Percentiles rank a stretch among this genome's conserved stretches.
Conservation (phyloP, 2,797 vertebrate genomes). For the Micrastur ruficollis region DNA sequence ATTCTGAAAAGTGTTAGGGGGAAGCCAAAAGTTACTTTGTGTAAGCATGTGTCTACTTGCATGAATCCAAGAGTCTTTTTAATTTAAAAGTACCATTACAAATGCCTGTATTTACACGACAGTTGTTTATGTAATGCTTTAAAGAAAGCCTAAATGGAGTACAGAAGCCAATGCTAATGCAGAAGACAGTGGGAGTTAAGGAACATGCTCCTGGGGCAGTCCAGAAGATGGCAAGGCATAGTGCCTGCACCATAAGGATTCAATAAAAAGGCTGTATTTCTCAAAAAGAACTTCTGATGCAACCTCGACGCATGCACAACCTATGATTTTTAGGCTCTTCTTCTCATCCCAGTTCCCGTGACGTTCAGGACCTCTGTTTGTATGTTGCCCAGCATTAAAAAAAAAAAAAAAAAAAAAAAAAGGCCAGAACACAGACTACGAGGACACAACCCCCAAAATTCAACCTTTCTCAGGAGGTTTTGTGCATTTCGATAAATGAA, state of each 20-base stretch:
- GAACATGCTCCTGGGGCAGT: background rate
- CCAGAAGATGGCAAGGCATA: background rate
- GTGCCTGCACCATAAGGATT: background rate
- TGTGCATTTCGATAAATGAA: background rate
- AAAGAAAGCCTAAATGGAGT: conserved; percentile 39
- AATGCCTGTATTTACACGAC: conserved; percentile 52
- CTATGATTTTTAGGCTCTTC: background rate
- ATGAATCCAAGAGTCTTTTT: conserved; percentile 45
- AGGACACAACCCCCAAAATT: background rate
- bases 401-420: background rate
- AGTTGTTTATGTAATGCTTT: conserved; percentile 61
- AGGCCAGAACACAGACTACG: background rate
- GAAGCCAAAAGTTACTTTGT: conserved; percentile 65
- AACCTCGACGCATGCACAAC: background rate
- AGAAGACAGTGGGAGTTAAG: conserved; percentile 36
- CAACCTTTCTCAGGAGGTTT: background rate
- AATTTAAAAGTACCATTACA: conserved; percentile 61
- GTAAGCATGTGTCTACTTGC: conserved; percentile 54
- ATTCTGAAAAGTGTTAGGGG: conserved; percentile 42
- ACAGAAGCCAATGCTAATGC: conserved; percentile 49
- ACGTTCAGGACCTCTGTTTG: background rate
- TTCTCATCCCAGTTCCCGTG: background rate
- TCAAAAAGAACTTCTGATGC: background rate
- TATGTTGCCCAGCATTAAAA: background rate
- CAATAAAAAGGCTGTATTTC: background rate